Base-by-base conservation (phyloP, 2,888 invertebrate genomes). In the Rapana venosa region DNA sequence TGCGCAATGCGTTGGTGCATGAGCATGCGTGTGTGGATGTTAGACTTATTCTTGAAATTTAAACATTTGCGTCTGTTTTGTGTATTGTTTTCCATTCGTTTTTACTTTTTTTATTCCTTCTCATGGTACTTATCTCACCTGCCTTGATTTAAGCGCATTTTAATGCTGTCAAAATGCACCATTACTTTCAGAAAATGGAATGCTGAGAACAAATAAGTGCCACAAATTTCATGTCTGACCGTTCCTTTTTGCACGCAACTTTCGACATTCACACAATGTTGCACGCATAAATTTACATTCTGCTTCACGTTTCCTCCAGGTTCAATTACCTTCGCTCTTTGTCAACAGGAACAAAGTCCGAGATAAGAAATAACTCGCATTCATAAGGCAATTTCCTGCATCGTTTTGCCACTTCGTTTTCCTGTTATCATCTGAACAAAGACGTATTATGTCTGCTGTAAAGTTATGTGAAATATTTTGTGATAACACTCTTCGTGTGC, bases 11-110 rank as follows among this genome's bases (percentile, higher is more conserved):
- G 87, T 22, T 66, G n/a, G 87, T 36, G 87, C 66, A 66, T 70
- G 87, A 66, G 87, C 4, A 47, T 87, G 87, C 32, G 70, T 70
- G 87, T 77, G 74, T 87, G 74, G 30, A 32, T 74, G 47, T 36
- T 47, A 15, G 61, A 22, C 13, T 61, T 61, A 2, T 61, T 1
- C 13, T 61, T 8, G 20, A 4, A 61, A 61, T 2, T 20, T 15
- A 61, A 61, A 15, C 22, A 15, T 20, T 61, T 61, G 20, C 22
- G 61, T 15, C 22, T 22, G 22, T 22, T 61, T 61, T 61, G 15
- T 20, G 61, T 61, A 20, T 61, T 61, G 2, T 20, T 20, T 20
- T 61, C 15, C 1, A 2, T 22, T 61, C 20, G 61, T 15, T 79
- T 30, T 79, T 15, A 22, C 11, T 26, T 61, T 26, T 20, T 74